phyloP scores from a whole-genome alignment of 2,113 vertebrate species.

The Lathamus discolor region DNA sequence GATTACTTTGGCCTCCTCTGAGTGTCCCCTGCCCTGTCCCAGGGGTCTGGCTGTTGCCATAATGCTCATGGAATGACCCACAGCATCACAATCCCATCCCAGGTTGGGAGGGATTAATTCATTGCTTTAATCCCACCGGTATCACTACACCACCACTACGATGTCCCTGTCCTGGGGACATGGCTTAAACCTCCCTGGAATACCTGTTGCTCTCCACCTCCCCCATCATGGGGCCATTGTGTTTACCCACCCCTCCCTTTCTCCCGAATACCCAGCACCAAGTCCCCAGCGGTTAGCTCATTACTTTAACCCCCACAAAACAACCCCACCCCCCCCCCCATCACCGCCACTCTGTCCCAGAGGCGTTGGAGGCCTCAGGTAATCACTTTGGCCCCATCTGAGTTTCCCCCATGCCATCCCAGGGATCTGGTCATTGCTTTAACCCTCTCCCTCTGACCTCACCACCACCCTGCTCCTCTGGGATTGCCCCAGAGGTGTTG shows the following conservation, averaged over 20 bases:
- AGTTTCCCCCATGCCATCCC: neutral
- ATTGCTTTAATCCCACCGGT: neutral
- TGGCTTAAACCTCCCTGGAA: neutral
- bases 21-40: neutral
- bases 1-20: neutral
- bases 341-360: neutral
- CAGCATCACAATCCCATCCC: neutral
- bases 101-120: neutral
- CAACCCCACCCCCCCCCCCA: neutral
- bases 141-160: neutral
- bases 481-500: neutral
- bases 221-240: neutral
- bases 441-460: fast-evolving
- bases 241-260: too few relatives aligned
- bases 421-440: neutral
- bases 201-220: neutral
- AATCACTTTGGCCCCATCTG: neutral
- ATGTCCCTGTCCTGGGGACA: neutral
- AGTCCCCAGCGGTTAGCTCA: neutral
- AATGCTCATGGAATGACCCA: neutral
- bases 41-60: neutral
- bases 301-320: neutral
- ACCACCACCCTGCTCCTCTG: fast-evolving
- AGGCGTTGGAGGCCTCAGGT: fast-evolving
- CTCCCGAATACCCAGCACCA: neutral